A percentile compares a stretch with the other conserved stretches of the same genome.
These are phyloP conservation scores for Pristiophorus japonicus DNA, from an alignment of 2,113 vertebrate genomes.

Conservation along the genomic window DNA sequence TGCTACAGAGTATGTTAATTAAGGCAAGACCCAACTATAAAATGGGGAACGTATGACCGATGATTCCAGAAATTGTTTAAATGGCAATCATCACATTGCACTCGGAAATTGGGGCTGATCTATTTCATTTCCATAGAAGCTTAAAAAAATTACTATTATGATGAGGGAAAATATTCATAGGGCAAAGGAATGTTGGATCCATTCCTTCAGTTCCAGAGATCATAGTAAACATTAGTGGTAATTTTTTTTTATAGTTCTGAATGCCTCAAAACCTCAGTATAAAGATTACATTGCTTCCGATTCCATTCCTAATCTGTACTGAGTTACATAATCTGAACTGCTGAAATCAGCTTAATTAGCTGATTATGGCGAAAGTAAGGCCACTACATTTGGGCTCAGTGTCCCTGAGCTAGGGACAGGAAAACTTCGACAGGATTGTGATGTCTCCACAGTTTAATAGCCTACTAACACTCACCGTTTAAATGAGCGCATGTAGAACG, in stretches of 20 bases:
- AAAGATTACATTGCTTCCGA: neutral
- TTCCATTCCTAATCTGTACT: neutral
- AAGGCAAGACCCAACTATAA: neutral
- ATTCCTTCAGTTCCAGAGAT: neutral
- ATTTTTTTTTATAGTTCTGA: too few species aligned
- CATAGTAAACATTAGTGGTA: neutral
- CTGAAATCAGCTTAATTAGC: neutral
- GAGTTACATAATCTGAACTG: neutral
- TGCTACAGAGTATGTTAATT: conserved; percentile 29
- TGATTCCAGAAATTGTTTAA: neutral
- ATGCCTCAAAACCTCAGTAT: neutral
- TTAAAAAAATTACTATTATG: neutral
- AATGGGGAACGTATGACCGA: neutral
- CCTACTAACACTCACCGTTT: neutral
- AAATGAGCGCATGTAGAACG: neutral
- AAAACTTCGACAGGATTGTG: neutral
- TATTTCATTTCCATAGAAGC: neutral
- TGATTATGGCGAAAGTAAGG: neutral
- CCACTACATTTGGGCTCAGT: neutral
- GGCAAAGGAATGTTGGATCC: neutral
- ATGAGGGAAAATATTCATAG: neutral
- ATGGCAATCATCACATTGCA: neutral
- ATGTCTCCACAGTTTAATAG: neutral
- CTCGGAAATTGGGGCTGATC: neutral
- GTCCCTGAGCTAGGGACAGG: neutral